These are phyloP conservation scores for Pterocles orientalis DNA, from an alignment of 2,113 vertebrate genomes.

Conservation along the genomic window DNA sequence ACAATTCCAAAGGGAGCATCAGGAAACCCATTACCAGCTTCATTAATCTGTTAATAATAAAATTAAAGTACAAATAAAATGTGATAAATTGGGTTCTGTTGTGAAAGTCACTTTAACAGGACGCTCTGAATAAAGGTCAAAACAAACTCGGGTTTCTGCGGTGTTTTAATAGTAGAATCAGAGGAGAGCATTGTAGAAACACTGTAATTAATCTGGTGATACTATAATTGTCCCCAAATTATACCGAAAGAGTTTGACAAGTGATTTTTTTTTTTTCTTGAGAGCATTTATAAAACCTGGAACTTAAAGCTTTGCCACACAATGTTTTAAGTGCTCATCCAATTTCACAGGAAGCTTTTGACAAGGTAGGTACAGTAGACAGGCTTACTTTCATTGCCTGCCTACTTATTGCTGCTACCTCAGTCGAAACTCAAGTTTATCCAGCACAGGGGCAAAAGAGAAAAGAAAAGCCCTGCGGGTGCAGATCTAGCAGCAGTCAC, in stretches of 20 bases:
- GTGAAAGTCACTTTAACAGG: constrained; percentile 46
- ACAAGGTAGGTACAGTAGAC: background rate
- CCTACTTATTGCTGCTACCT: background rate
- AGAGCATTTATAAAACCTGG: constrained; percentile 19
- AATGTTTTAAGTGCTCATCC: background rate
- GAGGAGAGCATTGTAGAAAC: constrained; percentile 14
- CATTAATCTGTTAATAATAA: constrained; percentile 70
- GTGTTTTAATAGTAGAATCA: constrained; percentile 35
- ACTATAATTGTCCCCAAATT: constrained; percentile 25
- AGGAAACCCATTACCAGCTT: constrained; percentile 61
- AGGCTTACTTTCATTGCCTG: background rate
- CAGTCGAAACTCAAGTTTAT: background rate
- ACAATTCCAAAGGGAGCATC: constrained; percentile 53
- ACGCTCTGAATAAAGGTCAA: constrained; percentile 58
- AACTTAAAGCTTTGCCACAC: background rate
- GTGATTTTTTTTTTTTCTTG: background rate
- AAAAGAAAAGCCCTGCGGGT: background rate
- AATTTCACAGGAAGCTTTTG: background rate
- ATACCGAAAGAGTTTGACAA: background rate
- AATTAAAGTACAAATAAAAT: constrained; percentile 72
- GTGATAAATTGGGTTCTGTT: constrained; percentile 62
- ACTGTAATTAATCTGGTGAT: constrained; percentile 44
- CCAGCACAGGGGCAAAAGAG: background rate
- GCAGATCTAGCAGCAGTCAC: background rate
- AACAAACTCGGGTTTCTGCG: constrained; percentile 32